These are phyloP conservation scores for Cotesia typhae DNA, from an alignment of 1,140 invertebrate species.

Conservation along the genomic window DNA sequence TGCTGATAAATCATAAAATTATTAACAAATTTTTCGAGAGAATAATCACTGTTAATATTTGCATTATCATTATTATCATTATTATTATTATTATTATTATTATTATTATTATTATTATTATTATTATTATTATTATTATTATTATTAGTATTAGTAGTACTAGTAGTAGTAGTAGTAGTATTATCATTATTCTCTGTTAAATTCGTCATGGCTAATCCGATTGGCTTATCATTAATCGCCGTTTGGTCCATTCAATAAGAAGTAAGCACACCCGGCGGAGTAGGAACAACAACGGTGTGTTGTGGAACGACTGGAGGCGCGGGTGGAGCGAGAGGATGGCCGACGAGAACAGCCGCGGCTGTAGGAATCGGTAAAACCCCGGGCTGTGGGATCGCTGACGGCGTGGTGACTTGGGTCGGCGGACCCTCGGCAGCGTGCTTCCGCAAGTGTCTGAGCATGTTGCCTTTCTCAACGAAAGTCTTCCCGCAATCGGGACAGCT, in stretches of 20 bases:
- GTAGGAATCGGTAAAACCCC: slow-evolving; percentile 48
- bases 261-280: slow-evolving; percentile 61
- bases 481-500: slow-evolving; percentile 79
- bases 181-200: too few relatives aligned
- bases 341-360: slow-evolving; percentile 57
- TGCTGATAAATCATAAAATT: slow-evolving; percentile 4
- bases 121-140: too few relatives aligned
- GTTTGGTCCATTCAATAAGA: slow-evolving; percentile 54
- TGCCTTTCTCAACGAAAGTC: slow-evolving; percentile 81
- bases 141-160: too few relatives aligned
- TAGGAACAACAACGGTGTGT: slow-evolving; percentile 64
- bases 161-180: background rate
- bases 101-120: too few relatives aligned
- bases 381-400: slow-evolving; percentile 57
- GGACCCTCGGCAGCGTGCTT: slow-evolving; percentile 65
- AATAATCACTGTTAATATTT: too few relatives aligned
- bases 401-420: slow-evolving; percentile 61
- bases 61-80: too few relatives aligned
- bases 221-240: slow-evolving; percentile 10
- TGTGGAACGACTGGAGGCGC: slow-evolving; percentile 60
- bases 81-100: too few relatives aligned
- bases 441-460: slow-evolving; percentile 72
- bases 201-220: background rate
- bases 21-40: slow-evolving; percentile 13
- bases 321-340: slow-evolving; percentile 59